These are phyloP conservation scores for Dicranocentrus wangi DNA, from an alignment of 2,888 invertebrate species.

Conservation along the genomic window DNA sequence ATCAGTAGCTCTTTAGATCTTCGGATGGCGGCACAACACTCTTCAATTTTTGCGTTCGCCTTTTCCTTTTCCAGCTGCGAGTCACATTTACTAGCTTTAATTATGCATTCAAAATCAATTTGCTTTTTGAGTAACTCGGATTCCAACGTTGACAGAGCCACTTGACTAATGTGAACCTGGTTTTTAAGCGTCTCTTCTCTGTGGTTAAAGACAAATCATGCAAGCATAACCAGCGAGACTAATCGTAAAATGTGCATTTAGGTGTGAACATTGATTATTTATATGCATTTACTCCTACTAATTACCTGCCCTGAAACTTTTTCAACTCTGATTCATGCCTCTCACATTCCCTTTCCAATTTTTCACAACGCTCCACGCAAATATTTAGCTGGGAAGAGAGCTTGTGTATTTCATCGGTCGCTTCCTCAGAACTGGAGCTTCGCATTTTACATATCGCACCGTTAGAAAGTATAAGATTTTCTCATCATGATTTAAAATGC, in stretches of 20 bases:
- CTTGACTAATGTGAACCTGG: constrained; percentile 30
- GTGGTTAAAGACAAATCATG: not conserved
- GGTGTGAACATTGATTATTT: not conserved
- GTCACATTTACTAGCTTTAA: constrained; percentile 40
- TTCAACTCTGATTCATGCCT: constrained; percentile 6
- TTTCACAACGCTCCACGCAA: constrained; percentile 60
- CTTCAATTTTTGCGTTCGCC: constrained; percentile 31
- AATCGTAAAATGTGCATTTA: not conserved
- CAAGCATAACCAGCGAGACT: not conserved
- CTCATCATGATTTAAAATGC: not conserved
- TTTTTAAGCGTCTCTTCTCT: constrained; percentile 29
- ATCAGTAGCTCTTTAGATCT: constrained; percentile 49
- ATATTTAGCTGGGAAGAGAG: constrained; percentile 50
- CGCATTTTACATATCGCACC: not conserved
- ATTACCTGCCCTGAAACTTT: constrained; percentile 28
- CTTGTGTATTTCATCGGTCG: constrained; percentile 36
- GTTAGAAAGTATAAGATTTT: not conserved
- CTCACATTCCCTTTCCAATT: constrained; percentile 60
- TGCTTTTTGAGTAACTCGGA: constrained; percentile 52
- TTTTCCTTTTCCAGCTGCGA: constrained; percentile 27
- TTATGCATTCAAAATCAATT: constrained; percentile 47
- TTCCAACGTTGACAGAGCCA: constrained; percentile 19
- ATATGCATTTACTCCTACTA: not conserved
- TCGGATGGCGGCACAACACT: constrained; percentile 40
- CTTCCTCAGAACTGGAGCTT: not conserved